These are phyloP conservation scores for Pseudoatta argentina DNA, from an alignment of 1,140 invertebrate species.

Conservation along the genomic window DNA sequence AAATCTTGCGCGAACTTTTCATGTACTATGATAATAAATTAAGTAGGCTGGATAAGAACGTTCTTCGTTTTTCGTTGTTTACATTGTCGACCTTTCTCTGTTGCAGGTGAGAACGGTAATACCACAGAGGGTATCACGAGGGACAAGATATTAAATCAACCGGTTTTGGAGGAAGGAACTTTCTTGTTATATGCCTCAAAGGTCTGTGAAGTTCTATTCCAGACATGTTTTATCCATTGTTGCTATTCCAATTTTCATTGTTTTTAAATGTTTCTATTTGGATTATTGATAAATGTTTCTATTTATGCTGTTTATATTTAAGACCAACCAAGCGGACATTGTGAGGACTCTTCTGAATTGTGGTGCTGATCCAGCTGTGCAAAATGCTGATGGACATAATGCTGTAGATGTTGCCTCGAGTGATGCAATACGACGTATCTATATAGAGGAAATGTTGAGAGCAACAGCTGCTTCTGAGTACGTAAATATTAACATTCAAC, in stretches of 20 bases:
- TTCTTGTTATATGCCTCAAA: conserved; percentile 89
- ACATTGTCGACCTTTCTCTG: conserved; percentile 13
- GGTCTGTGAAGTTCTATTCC: conserved; percentile 77
- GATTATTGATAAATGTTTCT: conserved; percentile 2
- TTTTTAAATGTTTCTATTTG: not conserved
- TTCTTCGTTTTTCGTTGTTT: conserved; percentile 17
- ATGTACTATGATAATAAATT: not conserved
- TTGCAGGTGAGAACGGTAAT: conserved; percentile 80
- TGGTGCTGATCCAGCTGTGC: conserved; percentile 88
- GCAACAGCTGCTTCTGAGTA: conserved; percentile 90
- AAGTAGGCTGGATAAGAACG: not conserved
- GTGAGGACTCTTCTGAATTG: conserved; percentile 88
- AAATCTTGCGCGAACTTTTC: not conserved
- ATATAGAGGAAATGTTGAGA: conserved; percentile 89
- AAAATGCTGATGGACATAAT: conserved; percentile 87
- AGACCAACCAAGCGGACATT: conserved; percentile 88
- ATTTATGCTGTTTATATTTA: conserved; percentile 73
- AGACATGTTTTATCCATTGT: not conserved
- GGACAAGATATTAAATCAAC: conserved; percentile 87
- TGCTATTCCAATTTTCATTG: not conserved
- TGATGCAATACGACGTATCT: conserved; percentile 87
- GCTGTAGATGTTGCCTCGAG: conserved; percentile 87
- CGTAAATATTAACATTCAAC: conserved; percentile 62
- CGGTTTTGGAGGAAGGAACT: conserved; percentile 87
- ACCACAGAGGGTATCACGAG: conserved; percentile 82